Base-by-base conservation (phyloP, 2,888 invertebrate genomes). In the Oscheius sp. region DNA sequence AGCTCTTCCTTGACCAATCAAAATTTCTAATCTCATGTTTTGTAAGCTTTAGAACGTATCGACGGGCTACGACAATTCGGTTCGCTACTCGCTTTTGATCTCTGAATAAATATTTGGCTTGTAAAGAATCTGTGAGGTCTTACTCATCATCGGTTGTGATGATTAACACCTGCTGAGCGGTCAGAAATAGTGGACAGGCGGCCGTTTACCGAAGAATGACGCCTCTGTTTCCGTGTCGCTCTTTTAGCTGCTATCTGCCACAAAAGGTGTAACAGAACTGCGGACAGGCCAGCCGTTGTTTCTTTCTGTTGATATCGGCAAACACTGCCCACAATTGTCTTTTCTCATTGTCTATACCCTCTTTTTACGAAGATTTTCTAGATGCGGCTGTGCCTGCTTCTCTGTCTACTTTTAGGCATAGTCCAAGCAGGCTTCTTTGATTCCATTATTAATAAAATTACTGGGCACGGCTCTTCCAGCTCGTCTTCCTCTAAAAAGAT, bases 381-480 rank as follows among this genome's bases (percentile, higher is more conserved):
- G 53, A 72, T 72, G 72, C 72, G 72, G 72, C 62, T 53, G 21
- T 59, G 65, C 35, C 59, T 73, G 58, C 59, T 65, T 5, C 29
- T 73, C 33, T 63, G n/a, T 21, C 32, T 53, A 32, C 21, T 68
- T 2, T 32, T 68, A 13, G 68, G 68, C 32, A 21, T 68, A 29
- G 65, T 55, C 9, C 13, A 66, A 48, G 75, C 73, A 3, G 78
- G 78, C 4, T 76, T 78, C 57, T 76, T 78, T 57, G 78, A 78
- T 65, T 68, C 68, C 21, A 58, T 76, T 11, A 70, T 78, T 55
- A 57, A 71, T 4, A 72, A 72, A 62, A 66, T 73, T 11, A 63
- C 55, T 3, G 72, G 72, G 4, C 48, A 51, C n/a, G 57, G 58
- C 37, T 60, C 60, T 9, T 60, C 51, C 13, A 48, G 73, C 42